Evolutionary conservation across 37 sponge, comb jelly and placozoan species (phyloP), one percentile per base, ranked within the genome.

Genomic region (Dysidea cf. avara): DNA sequence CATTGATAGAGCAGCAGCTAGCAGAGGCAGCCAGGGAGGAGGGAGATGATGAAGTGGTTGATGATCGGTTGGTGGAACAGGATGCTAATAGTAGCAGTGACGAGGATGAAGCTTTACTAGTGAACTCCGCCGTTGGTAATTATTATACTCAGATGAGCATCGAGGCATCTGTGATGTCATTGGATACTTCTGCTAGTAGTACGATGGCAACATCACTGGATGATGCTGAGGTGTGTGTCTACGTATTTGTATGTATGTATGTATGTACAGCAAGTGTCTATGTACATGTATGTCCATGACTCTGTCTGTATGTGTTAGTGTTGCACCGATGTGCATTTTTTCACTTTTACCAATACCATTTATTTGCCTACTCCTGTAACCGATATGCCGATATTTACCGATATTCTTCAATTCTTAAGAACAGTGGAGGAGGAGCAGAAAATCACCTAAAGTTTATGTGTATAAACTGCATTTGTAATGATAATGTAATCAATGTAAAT

Each of bases 21-120:
- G 81, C 81, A 0, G 87, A 86, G 38, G 87, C 87, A 1, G 69
- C 64, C 2, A 65, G 63, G 37, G 87, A 86, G 53, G 63, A 65
- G 1, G 78, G 28, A 34, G 63, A 53, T 47, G 66, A 20, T 68
- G 77, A 58, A 49, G 53, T 20, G 25, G 32, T 53, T 17, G 39
- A 36, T 39, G 74, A 53, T 5, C 40, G 37, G 3, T 21, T 36
- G 22, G 48, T 40, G 37, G 61, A 60, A 37, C 22, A 2, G 38
- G 38, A 61, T 16, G 77, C 72, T 39, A 68, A 72, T 56, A 81
- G 74, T 66, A 78, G 77, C 39, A 83, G 71, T 70, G 84, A 83
- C 22, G 39, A 33, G 29, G 81, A 38, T 33, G 71, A 58, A 18
- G 33, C 24, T 29, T 7, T 5, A n/a, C 52, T 34, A 5, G 72